These are phyloP conservation scores for Panthera tigris DNA, from an alignment of 2,113 vertebrate genomes.

Conservation along the genomic window DNA sequence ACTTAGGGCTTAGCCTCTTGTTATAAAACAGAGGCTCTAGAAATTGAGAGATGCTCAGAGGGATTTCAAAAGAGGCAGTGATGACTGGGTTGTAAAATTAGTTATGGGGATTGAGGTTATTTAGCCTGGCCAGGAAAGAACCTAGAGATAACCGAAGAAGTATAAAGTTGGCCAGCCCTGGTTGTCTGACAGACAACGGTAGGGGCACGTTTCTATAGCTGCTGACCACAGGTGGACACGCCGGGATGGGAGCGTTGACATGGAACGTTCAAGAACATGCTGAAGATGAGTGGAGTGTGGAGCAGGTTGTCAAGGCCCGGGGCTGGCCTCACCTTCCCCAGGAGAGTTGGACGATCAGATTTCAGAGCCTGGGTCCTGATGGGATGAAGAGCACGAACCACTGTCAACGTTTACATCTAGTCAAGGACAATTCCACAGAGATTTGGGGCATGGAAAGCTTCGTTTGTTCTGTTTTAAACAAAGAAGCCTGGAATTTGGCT, in stretches of 20 bases:
- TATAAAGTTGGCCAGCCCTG: neutral
- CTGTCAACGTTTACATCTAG: neutral
- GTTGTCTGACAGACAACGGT: neutral
- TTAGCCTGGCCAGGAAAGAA: neutral
- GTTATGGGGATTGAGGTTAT: neutral
- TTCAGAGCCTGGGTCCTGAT: neutral
- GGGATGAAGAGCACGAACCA: no score
- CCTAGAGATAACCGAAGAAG: neutral
- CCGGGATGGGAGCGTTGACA: neutral
- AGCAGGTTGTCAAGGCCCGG: neutral
- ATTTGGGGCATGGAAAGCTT: neutral
- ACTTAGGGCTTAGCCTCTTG: neutral
- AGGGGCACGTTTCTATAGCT: neutral
- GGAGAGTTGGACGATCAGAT: neutral
- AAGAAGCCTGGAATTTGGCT: neutral
- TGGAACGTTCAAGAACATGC: neutral
- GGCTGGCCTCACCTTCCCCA: neutral
- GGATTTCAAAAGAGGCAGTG: constrained; percentile 19
- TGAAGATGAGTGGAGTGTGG: neutral
- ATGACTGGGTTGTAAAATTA: constrained; percentile 26
- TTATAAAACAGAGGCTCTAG: neutral
- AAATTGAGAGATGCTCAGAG: neutral
- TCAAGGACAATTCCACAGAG: neutral
- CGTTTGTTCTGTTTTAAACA: neutral
- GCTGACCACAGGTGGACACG: neutral